A percentile compares a stretch with the other conserved stretches of the same genome.
Evolutionary conservation across 2,113 vertebrate genomes (phyloP).

Genomic region (Solenodon paradoxus): DNA sequence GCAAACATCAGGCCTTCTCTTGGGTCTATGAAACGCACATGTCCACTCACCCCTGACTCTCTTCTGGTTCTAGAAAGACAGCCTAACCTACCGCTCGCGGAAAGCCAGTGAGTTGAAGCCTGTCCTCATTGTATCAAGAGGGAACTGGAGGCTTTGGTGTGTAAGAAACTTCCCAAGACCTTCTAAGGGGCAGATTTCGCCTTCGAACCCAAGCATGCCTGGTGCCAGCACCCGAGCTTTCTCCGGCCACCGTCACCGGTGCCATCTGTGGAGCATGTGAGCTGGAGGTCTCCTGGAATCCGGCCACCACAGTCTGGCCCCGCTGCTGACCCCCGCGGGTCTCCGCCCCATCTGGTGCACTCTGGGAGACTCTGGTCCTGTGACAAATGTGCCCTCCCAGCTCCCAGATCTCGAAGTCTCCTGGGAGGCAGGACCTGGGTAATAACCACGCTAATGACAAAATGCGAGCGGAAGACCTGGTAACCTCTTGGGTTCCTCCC

Average conservation of each 20-base stretch:
- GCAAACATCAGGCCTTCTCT: not conserved
- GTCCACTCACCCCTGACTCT: not conserved
- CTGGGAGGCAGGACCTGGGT: conserved; percentile 24
- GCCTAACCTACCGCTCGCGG: not conserved
- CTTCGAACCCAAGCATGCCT: not conserved
- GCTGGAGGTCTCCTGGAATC: too few relatives aligned
- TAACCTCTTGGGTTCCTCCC: conserved; percentile 72
- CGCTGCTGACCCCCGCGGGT: too few relatives aligned
- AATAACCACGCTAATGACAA: conserved; percentile 59
- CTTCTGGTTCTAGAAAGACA: not conserved
- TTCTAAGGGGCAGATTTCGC: not conserved
- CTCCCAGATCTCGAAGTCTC: not conserved
- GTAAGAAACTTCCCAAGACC: not conserved
- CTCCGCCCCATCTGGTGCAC: conserved; percentile 49
- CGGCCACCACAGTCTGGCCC: too few relatives aligned
- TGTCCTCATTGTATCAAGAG: not conserved
- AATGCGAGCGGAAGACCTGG: conserved; percentile 57
- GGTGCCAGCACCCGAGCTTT: not conserved
- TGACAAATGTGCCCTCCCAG: conserved; percentile 40
- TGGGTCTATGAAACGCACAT: not conserved
- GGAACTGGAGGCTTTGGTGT: not conserved
- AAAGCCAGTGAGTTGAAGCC: not conserved
- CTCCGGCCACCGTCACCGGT: fast-evolving
- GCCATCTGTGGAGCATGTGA: not conserved
- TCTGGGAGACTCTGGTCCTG: not conserved